Evolutionary conservation across 92 coral and sea anemone species (phyloP), one percentile per base, ranked within the genome.

Genomic region (Paragorgia papillata): DNA sequence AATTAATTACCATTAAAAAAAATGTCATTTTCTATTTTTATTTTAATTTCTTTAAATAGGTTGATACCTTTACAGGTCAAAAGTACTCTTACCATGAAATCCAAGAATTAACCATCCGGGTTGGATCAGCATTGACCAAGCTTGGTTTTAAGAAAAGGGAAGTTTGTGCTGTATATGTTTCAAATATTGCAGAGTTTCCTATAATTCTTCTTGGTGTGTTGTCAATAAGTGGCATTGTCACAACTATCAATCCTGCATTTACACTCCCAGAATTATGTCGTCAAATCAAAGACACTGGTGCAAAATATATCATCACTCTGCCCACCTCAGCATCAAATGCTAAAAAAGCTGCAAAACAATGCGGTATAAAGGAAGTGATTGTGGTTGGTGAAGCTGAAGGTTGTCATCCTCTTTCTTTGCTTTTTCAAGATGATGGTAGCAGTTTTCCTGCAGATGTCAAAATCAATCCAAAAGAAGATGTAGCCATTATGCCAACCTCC

Each of bases 311-410:
- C 7, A 60, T 92, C 50, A 92, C 97, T 13, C 53, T 85, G 10
- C 91, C 96, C 14, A 57, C 57, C 5, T 86, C 88, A 55, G 81
- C 88, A 20, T 83, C 62, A 6, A 88, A 84, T 44, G 89, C 75
- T 29, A 81, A 76, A 63, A 82, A 87, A 65, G 87, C 82, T 25
- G 75, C 88, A n/a, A 27, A 85, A 29, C 51, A 76, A 12, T 88
- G 82, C 12, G 92, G 85, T 18, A 30, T 92, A 8, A 83, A 77
- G 2, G 89, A 87, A 22, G 83, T 92, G 25, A 81, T 75, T 57
- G 92, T 90, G 46, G 54, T 92, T 29, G 97, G 97, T 12, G 96
- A 92, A 26, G 96, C 90, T 39, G 86, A 88, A 26, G 92, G 84
- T 18, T 90, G 90, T 66, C 80, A 73, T 30, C 75, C 97, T 26